Evolutionary conservation across 2,888 invertebrate genomes (phyloP).

Genomic region (Tubulanus polymorphus): DNA sequence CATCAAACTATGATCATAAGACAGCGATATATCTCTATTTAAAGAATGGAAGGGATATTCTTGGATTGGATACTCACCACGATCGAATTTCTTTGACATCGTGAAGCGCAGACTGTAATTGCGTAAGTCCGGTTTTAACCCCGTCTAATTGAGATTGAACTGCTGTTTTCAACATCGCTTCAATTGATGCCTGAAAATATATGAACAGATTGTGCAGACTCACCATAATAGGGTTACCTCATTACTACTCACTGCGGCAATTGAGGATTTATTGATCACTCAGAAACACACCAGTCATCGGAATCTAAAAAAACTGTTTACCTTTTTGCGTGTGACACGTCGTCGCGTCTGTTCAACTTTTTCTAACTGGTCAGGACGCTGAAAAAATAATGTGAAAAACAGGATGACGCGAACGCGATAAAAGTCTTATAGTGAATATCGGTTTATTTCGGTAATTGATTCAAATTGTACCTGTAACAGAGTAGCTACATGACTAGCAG

Average conservation of each 20-base stretch:
- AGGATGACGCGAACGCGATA: too few relatives aligned
- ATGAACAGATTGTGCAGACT: too few relatives aligned
- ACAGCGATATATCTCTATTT: too few relatives aligned
- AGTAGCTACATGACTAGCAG: constrained; percentile 67
- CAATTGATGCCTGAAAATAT: constrained; percentile 75
- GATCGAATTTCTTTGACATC: constrained; percentile 69
- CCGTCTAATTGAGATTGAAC: constrained; percentile 98
- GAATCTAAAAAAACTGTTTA: constrained; percentile 21
- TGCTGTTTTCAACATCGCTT: constrained; percentile 94
- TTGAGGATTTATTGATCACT: too few relatives aligned
- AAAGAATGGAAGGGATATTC: too few relatives aligned
- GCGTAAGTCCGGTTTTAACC: constrained; percentile 86
- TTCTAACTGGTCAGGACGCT: constrained; percentile 84
- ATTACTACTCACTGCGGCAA: too few relatives aligned
- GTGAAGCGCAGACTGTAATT: constrained; percentile 78
- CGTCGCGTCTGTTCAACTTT: constrained; percentile 62
- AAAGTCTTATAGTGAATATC: neutral
- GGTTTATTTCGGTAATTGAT: neutral
- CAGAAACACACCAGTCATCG: neutral
- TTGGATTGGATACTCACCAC: constrained; percentile 59
- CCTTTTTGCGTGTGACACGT: constrained; percentile 57
- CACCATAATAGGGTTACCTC: too few relatives aligned
- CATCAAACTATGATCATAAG: too few relatives aligned
- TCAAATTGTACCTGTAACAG: constrained; percentile 68
- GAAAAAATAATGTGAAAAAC: constrained; percentile 6